A percentile compares a stretch with the other conserved stretches of the same genome.
Evolutionary conservation across 2,113 vertebrate genomes (phyloP).

Genomic region (Cebus imitator): DNA sequence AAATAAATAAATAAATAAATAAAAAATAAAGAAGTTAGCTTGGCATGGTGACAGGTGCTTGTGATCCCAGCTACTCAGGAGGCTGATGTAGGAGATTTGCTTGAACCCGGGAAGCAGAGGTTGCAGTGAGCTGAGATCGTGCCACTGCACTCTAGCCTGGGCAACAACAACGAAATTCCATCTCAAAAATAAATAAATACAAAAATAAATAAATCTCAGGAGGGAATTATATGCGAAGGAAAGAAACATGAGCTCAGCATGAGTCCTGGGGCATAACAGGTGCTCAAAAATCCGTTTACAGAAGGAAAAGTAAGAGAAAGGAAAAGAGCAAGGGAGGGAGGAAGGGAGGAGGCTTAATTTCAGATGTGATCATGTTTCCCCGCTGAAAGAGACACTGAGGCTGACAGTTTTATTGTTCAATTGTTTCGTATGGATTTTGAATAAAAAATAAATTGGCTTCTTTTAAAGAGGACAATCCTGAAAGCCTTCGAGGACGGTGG

Average conservation of each 20-base stretch:
- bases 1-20: too few relatives aligned
- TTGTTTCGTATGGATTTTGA: constrained; percentile 79
- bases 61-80: too few relatives aligned
- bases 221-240: background rate
- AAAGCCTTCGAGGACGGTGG: background rate
- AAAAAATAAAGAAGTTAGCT: too few relatives aligned
- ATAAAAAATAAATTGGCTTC: constrained; percentile 79
- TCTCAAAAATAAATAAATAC: too few relatives aligned
- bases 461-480: constrained; percentile 55
- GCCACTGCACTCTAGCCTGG: too few relatives aligned
- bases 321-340: too few relatives aligned
- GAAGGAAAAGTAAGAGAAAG: background rate
- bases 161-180: too few relatives aligned
- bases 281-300: background rate
- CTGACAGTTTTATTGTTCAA: constrained; percentile 73
- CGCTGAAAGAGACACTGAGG: constrained; percentile 54
- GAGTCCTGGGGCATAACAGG: background rate
- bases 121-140: too few relatives aligned
- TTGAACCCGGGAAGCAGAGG: too few relatives aligned
- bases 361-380: background rate
- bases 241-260: background rate
- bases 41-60: too few relatives aligned
- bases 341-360: background rate
- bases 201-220: background rate
- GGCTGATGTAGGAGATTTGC: too few relatives aligned